Conservation (phyloP, 2,888 invertebrate genomes). For the Thecophora atra region DNA sequence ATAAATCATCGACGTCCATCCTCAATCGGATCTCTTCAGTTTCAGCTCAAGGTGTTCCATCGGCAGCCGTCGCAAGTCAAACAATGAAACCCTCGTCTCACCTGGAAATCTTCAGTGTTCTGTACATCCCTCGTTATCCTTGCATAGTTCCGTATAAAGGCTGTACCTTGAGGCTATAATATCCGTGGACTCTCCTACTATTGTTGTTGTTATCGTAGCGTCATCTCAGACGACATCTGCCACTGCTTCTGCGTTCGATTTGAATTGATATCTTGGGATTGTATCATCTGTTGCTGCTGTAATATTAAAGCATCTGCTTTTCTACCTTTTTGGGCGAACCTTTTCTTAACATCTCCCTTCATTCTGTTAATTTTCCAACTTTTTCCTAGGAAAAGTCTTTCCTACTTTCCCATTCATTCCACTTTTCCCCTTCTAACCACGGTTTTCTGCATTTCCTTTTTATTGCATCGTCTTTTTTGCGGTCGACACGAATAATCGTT, state of each 20-base stretch:
- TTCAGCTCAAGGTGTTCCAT: neutral
- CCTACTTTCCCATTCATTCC: neutral
- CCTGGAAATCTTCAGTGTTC: neutral
- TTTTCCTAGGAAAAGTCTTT: neutral
- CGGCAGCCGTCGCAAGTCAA: neutral
- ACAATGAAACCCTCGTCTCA: neutral
- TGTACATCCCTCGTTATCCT: neutral
- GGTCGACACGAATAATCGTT: neutral
- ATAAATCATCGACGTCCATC: too few species aligned
- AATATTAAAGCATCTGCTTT: constrained; percentile 25
- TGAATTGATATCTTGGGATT: constrained; percentile 9
- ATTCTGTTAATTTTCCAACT: neutral
- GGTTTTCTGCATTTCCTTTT: constrained; percentile 2
- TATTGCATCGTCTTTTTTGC: neutral
- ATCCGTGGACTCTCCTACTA: too few species aligned
- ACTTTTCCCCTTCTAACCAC: neutral
- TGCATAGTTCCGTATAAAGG: neutral
- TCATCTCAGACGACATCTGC: constrained; percentile 1
- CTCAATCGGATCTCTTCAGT: neutral
- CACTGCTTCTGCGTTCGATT: neutral
- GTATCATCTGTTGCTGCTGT: constrained; percentile 16
- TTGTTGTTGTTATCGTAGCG: neutral
- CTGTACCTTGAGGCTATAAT: neutral
- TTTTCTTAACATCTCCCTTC: neutral
- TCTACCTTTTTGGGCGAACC: neutral